Evolutionary conservation across 2,797 vertebrate genomes (phyloP), one percentile per base, ranked within the genome.

Genomic region (Artibeus lituratus): DNA sequence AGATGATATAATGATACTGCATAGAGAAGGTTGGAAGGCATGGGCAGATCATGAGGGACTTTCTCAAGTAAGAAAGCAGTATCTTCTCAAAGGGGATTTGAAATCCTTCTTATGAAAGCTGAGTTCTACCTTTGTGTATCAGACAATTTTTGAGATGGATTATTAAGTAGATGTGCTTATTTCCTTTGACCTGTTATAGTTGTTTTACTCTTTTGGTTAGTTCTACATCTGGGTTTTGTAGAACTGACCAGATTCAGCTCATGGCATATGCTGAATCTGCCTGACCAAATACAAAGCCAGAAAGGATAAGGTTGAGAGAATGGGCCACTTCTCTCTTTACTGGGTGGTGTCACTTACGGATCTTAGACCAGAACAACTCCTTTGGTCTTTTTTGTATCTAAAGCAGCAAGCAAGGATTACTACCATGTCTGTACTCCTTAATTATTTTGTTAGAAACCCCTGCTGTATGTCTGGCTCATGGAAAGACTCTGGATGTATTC

Each of bases 341-440:
- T 70, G 81, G 82, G 5, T 9, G 0, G 2, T n/a, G 21, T 72
- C 55, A 39, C 16, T 80, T 84, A 44, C 1, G 57, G 42, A 70
- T 4, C 7, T 55, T 47, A 22, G 32, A 83, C 15, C 3, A 39
- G 65, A 29, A 51, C 67, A 77, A 7, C 32, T 16, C 7, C 7
- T 93, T 77, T 62, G 55, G 29, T 84, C 21, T 95, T 32, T 96
- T 69, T 42, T 92, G 0, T 94, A 95, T 94, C 83, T 90, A 49
- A 89, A 94, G 42, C 78, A 91, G n/a, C 39, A 88, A 22, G 57
- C 70, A 76, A 70, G 32, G 11, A 57, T 78, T 93, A 35, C n/a
- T 80, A 0, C 10, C 21, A 16, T 47, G 24, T 95, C 59, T 95
- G 10, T 89, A 49, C 49, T 85, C 32, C 72, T 91, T 12, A 82